phyloP scores from a whole-genome alignment of 2,113 vertebrate species.

The Scalopus aquaticus region DNA sequence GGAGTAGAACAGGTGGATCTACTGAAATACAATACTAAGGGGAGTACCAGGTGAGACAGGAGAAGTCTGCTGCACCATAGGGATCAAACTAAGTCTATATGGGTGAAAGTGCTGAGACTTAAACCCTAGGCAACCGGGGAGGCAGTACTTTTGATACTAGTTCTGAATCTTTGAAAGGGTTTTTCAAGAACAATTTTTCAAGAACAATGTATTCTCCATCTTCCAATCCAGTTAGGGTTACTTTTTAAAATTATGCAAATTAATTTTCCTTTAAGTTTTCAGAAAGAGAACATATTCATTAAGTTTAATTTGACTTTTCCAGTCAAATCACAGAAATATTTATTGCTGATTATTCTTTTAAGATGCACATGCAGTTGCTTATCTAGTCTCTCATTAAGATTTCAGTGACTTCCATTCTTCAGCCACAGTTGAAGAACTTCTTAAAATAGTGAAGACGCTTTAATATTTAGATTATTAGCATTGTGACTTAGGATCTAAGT shows the following conservation, averaged over 20 bases:
- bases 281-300: background rate
- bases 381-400: slow-evolving; percentile 10
- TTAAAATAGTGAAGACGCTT: slow-evolving; percentile 30
- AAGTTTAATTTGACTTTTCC: slow-evolving; percentile 58
- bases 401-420: background rate
- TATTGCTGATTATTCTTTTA: slow-evolving; percentile 16
- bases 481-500: background rate
- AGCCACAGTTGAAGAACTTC: background rate
- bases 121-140: too few species aligned
- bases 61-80: too few species aligned
- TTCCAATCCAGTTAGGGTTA: background rate
- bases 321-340: slow-evolving; percentile 40
- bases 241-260: background rate
- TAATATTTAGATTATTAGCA: background rate
- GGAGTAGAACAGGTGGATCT: too few species aligned
- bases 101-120: too few species aligned
- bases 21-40: too few species aligned
- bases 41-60: too few species aligned
- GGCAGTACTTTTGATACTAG: background rate
- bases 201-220: background rate
- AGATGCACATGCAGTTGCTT: slow-evolving; percentile 7
- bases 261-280: slow-evolving; percentile 48
- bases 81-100: too few species aligned
- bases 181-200: too few species aligned
- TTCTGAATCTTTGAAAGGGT: background rate